phyloP scores from a whole-genome alignment of 2,113 vertebrate species.

The Eptesicus fuscus region DNA sequence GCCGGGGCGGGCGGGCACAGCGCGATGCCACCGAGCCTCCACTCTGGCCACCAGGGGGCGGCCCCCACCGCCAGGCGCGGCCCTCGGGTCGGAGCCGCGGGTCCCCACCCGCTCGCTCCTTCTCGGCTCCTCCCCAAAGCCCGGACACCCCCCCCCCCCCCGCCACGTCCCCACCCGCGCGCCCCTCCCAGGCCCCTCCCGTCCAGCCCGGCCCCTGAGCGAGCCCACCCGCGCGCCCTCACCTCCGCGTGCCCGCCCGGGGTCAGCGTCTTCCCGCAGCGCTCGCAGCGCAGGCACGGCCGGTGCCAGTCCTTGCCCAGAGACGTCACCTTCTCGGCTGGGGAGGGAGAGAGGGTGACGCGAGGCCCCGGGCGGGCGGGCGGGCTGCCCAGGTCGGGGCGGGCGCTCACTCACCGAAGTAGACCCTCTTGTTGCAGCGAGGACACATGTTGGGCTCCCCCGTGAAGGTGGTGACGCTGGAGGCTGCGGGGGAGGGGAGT shows the following conservation, averaged over 20 bases:
- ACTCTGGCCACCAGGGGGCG: slow-evolving; percentile 2
- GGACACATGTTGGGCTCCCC: slow-evolving; percentile 96
- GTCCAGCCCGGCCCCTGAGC: neutral
- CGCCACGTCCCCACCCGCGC: fast-evolving
- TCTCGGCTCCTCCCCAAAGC: no score
- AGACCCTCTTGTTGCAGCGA: slow-evolving; percentile 94
- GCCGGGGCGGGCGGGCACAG: neutral
- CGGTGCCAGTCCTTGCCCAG: slow-evolving; percentile 99
- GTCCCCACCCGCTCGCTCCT: fast-evolving
- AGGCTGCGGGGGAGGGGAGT: slow-evolving; percentile 80
- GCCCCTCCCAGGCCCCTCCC: no score
- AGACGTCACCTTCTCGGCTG: slow-evolving; percentile 98
- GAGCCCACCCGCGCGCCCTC: neutral
- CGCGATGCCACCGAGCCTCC: neutral
- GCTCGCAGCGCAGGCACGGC: slow-evolving; percentile 95
- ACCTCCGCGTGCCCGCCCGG: slow-evolving; percentile 97
- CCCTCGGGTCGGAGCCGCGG: fast-evolving
- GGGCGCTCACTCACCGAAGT: slow-evolving; percentile 89
- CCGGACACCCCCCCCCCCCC: no score
- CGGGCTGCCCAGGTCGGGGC: neutral
- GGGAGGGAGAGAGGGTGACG: neutral
- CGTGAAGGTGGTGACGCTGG: slow-evolving; percentile 94
- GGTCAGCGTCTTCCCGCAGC: slow-evolving; percentile 94
- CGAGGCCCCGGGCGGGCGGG: fast-evolving
- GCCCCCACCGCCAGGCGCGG: neutral